A percentile compares a stretch with the other conserved stretches of the same genome.
These are phyloP conservation scores for Eupsilia transversa DNA, from an alignment of 2,888 invertebrate genomes.

Conservation along the genomic window DNA sequence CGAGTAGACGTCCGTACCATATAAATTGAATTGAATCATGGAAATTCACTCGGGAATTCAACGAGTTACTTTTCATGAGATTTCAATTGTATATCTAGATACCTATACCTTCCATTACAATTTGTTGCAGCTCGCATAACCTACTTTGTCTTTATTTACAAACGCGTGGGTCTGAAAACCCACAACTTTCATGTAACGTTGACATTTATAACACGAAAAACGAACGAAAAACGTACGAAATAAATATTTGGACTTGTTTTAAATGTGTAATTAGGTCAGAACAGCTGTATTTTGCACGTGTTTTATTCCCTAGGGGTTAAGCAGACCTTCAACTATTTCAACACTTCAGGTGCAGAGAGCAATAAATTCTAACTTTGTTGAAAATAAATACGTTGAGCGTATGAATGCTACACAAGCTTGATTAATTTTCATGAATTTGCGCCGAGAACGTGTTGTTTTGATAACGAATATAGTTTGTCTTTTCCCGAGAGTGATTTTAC, in stretches of 20 bases:
- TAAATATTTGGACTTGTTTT: slow-evolving; percentile 44
- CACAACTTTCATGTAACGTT: slow-evolving; percentile 12
- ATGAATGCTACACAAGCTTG: slow-evolving; percentile 7
- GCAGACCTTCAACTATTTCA: slow-evolving; percentile 45
- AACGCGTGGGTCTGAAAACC: slow-evolving; percentile 5
- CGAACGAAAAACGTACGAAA: slow-evolving; percentile 27
- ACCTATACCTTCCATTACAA: slow-evolving; percentile 9
- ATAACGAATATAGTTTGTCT: slow-evolving; percentile 15
- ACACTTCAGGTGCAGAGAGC: slow-evolving; percentile 13
- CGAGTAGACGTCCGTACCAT: background rate
- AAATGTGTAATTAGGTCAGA: slow-evolving; percentile 51
- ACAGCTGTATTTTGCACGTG: slow-evolving; percentile 28
- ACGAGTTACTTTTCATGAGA: slow-evolving; percentile 7
- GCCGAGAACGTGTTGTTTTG: slow-evolving; percentile 17
- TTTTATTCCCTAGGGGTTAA: slow-evolving; percentile 26
- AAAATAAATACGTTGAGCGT: slow-evolving; percentile 40
- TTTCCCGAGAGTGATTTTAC: background rate
- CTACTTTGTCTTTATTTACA: slow-evolving; percentile 24
- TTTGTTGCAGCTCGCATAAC: slow-evolving; percentile 22
- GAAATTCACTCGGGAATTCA: slow-evolving; percentile 1
- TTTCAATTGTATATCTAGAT: background rate
- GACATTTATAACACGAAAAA: slow-evolving; percentile 16
- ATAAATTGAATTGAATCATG: too few species aligned
- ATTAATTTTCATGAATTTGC: slow-evolving; percentile 32
- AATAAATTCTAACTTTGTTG: slow-evolving; percentile 45